Base-by-base conservation (phyloP, 2,113 vertebrate species). In the Lates calcarifer region DNA sequence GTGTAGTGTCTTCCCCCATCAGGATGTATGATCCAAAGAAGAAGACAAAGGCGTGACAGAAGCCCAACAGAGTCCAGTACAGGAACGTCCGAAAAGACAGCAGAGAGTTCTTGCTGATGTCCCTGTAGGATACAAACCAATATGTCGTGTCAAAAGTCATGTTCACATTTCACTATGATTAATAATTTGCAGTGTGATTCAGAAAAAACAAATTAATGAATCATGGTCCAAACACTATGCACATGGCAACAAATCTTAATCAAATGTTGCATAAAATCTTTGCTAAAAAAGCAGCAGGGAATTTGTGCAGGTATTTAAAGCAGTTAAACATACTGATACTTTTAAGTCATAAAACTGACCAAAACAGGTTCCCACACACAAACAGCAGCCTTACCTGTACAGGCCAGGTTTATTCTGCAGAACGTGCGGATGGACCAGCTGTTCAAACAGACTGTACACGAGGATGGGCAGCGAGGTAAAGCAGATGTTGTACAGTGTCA, bases 401-500 rank as follows among this genome's bases (percentile, higher is more conserved):
- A 99, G 96, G 47, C 94, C 93, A 57, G 98, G 98, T 89, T 98
- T 99, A 79, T 84, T 98, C 91, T 98, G 97, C 73, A 99, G 93
- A 20, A 98, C 87, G 72, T 98, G 97, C 41, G 98, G 97, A 82
- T 99, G 96, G 86, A 99, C 95, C 88, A 98, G 97, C 94, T 99
- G 98, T 87, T 99, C 98, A 96, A 99, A 96, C 73, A 99, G 96
- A 94, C 98, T 99, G 93, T 97, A 99, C 79, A 98, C 96, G 89
- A 99, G 97, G 92, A 99, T 96, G 95, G 98, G 98, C 93, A 99
- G 91, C 70, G 98, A 99, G 88, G 98, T 99, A 95, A 99, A 99
- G 96, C 97, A 99, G 95, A 99, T 99, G 95, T 99, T 99, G 95
- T 99, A 99, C 89, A 99, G 97, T 90, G 98, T 99, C 95, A 99